Evolutionary conservation across 1,140 invertebrate genomes (phyloP), one percentile per base, ranked within the genome.

Genomic region (Paraescarpia echinospica): DNA sequence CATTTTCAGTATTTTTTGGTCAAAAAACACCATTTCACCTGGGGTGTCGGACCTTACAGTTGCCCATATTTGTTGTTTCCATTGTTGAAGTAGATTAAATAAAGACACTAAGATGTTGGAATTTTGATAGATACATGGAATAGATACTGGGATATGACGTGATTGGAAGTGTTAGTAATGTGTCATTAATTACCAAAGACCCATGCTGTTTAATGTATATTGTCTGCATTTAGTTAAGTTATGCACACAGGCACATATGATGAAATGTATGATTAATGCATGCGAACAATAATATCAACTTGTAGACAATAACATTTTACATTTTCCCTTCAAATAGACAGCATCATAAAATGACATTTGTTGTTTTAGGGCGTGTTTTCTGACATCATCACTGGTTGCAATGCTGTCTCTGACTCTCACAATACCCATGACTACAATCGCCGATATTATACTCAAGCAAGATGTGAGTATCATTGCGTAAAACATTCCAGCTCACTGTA

Each of bases 341-440:
- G n/a, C 41, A 12, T 41, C 12, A 18, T 77, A 77, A 77, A 18
- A 27, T 31, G 27, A 5, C 22, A 31, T 77, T 77, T 77, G 59
- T 27, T 34, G 90, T 41, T 95, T 94, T 33, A 93, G 98, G 98
- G 98, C 98, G 35, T 98, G 98, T 96, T 98, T 98, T 96, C 96
- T 98, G 93, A 98, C 98, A 33, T 98, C 98, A 48, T 98, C 98
- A 34, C 96, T 98, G 22, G 97, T 98, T 94, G 98, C 97, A 90
- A 98, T 98, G 9, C 95, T 98, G 93, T 97, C 98, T 41, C 97
- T 98, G 91, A 98, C 97, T 95, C 96, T 98, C 93, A 98, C 98
- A 92, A 98, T 98, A 96, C 98, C 98, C 35, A 96, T 98, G 95
- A 97, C 98, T 33, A 98, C 98, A 97, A 95, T 98, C 92, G 97